Conservation (phyloP, 2,888 invertebrate species). For the Ceramica pisi region DNA sequence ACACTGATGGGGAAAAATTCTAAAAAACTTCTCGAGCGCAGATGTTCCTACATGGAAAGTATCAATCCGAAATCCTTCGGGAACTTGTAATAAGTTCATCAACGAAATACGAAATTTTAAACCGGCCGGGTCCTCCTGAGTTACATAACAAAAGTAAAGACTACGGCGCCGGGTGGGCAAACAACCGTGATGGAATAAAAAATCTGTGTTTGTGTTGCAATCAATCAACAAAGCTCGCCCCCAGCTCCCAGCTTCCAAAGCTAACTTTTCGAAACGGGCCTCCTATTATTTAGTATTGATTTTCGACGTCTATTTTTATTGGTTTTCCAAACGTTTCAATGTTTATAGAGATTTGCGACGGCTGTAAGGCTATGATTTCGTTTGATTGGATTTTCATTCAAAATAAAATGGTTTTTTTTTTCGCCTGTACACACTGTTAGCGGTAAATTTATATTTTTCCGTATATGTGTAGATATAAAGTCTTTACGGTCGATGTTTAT, state of each 20-base stretch:
- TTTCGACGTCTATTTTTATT: conserved; percentile 83
- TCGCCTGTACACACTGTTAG: conserved; percentile 38
- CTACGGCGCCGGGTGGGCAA: conserved; percentile 73
- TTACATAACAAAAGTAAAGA: conserved; percentile 75
- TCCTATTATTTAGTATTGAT: conserved; percentile 87
- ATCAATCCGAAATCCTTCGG: conserved; percentile 60
- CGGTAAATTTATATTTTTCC: conserved; percentile 53
- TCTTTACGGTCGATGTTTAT: conserved; percentile 41
- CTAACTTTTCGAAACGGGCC: conserved; percentile 82
- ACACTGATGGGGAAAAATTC: conserved; percentile 39
- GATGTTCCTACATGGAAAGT: conserved; percentile 65
- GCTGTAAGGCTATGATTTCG: conserved; percentile 77
- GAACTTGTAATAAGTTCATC: conserved; percentile 61
- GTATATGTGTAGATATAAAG: conserved; percentile 47
- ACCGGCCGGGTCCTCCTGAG: conserved; percentile 55
- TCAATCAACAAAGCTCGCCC: conserved; percentile 87
- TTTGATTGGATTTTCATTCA: conserved; percentile 77
- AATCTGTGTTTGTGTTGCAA: conserved; percentile 87
- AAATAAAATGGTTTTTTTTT: conserved; percentile 62
- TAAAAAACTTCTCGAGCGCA: conserved; percentile 62
- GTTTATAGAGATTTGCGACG: conserved; percentile 82
- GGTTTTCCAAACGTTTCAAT: conserved; percentile 76
- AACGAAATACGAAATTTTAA: conserved; percentile 65
- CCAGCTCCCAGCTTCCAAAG: conserved; percentile 79
- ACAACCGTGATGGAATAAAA: conserved; percentile 83